Base-by-base conservation (phyloP, 53 echinoderm and acorn worm genomes). In the Zoroaster sp. region DNA sequence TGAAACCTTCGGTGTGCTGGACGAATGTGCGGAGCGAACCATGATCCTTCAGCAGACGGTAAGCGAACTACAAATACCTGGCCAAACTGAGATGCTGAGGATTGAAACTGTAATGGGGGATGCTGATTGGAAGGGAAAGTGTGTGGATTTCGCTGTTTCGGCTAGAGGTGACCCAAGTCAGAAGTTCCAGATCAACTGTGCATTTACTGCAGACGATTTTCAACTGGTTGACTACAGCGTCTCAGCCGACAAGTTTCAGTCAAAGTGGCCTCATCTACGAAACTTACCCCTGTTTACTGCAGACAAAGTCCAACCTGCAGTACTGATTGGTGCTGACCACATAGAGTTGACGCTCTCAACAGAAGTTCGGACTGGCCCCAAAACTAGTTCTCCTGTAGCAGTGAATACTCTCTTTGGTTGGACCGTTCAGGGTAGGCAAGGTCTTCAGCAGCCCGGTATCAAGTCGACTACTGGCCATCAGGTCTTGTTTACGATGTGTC, bases 341-440 rank as follows among this genome's bases (percentile, higher is more conserved):
- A 86, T 86, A 14, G 86, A 86, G 38, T 65, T 35, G 47, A 86
- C 86, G 8, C 87, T 87, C 49, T 73, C 38, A 7, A 78, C 53
- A 25, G 78, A 78, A 39, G 78, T 54, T 12, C 49, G 21, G 35
- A 78, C 78, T 78, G 53, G 78, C 1, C 78, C 55, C 31, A 54
- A 78, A 54, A 78, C 73, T 25, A 63, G 72, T 69, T 83, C 13
- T 25, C 85, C 85, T 12, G 85, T 83, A 4, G 85, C 69, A 47
- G 85, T 83, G 21, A 86, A 86, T 18, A 86, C 87, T 8, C 72
- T 73, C 35, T 86, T 86, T n/a, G 87, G 87, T 41, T 72, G 87
- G 87, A 86, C 87, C 10, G 87, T 86, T 20, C 87, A 63, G 85
- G 85, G 32, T 33, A 70, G 47, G 31, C 86, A 86, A 31, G 86